Conservation (phyloP, 2,797 vertebrate genomes). For the Poeciliopsis infans region DNA sequence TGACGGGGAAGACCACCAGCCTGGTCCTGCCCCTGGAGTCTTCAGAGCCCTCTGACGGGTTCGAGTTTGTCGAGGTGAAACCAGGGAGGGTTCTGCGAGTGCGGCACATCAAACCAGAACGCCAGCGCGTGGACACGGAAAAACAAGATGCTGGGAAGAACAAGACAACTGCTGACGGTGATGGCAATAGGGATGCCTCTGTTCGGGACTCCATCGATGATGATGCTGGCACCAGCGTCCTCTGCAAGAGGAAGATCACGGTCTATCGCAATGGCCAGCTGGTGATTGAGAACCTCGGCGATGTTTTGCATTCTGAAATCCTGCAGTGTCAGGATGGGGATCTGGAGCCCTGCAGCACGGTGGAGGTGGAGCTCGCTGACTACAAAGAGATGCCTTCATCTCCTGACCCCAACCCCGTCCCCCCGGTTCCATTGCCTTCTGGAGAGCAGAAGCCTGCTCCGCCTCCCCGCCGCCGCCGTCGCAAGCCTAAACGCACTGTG, state of each 20-base stretch:
- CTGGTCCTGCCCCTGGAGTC: slow-evolving; percentile 89
- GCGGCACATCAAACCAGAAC: slow-evolving; percentile 83
- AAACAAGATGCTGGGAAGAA: slow-evolving; percentile 37
- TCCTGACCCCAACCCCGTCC: slow-evolving; percentile 70
- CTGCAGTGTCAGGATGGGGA: slow-evolving; percentile 87
- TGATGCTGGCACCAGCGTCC: slow-evolving; percentile 75
- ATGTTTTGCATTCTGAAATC: slow-evolving; percentile 87
- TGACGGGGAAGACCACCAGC: slow-evolving; percentile 88
- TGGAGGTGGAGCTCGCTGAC: slow-evolving; percentile 89
- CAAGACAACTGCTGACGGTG: slow-evolving; percentile 11
- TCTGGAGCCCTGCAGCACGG: slow-evolving; percentile 83
- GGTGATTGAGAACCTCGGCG: slow-evolving; percentile 94
- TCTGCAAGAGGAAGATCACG: slow-evolving; percentile 93
- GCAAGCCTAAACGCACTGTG: slow-evolving; percentile 90
- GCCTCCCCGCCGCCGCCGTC: slow-evolving; percentile 80
- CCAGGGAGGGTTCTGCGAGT: slow-evolving; percentile 91
- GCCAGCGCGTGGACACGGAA: slow-evolving; percentile 39
- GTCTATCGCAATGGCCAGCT: slow-evolving; percentile 94
- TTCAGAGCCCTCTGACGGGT: slow-evolving; percentile 87
- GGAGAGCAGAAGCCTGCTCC: slow-evolving; percentile 80
- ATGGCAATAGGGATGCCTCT: slow-evolving; percentile 12
- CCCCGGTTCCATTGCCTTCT: slow-evolving; percentile 40
- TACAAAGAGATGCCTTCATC: slow-evolving; percentile 77
- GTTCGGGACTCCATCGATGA: slow-evolving; percentile 21
- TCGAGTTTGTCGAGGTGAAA: slow-evolving; percentile 95